phyloP scores from a whole-genome alignment of 2,113 vertebrate genomes.

The Arothron firmamentum region DNA sequence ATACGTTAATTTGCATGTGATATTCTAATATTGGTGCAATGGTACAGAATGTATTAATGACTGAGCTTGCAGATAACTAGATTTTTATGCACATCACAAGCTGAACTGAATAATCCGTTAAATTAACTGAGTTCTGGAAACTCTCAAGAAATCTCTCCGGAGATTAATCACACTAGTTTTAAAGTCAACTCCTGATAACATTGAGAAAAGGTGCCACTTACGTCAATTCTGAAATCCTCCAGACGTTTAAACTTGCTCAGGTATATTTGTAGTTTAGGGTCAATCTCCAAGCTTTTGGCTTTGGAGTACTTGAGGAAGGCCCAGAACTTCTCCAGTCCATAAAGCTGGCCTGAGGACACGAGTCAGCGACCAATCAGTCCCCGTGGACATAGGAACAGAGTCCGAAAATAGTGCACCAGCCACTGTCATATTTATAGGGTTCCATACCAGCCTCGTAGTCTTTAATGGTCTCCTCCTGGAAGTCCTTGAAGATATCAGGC shows the following conservation, averaged over 20 bases:
- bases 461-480: slow-evolving; percentile 95
- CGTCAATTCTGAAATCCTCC: slow-evolving; percentile 97
- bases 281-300: slow-evolving; percentile 93
- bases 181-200: too few species aligned
- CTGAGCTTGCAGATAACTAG: too few species aligned
- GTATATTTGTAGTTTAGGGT: slow-evolving; percentile 90
- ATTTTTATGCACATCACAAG: too few species aligned
- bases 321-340: slow-evolving; percentile 99
- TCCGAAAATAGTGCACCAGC: background rate
- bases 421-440: too few species aligned
- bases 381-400: background rate
- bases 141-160: too few species aligned
- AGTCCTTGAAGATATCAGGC: slow-evolving; percentile 96
- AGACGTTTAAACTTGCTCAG: slow-evolving; percentile 95
- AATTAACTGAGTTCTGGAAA: too few species aligned
- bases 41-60: too few species aligned
- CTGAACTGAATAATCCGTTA: too few species aligned
- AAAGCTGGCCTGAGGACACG: slow-evolving; percentile 84
- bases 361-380: background rate
- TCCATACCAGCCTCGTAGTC: slow-evolving; percentile 92
- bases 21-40: too few species aligned
- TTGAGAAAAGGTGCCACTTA: slow-evolving; percentile 68
- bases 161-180: background rate
- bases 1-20: background rate
- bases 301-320: slow-evolving; percentile 99